phyloP scores from a whole-genome alignment of 64 coral and sea anemone species.

The Anthopleura sola region DNA sequence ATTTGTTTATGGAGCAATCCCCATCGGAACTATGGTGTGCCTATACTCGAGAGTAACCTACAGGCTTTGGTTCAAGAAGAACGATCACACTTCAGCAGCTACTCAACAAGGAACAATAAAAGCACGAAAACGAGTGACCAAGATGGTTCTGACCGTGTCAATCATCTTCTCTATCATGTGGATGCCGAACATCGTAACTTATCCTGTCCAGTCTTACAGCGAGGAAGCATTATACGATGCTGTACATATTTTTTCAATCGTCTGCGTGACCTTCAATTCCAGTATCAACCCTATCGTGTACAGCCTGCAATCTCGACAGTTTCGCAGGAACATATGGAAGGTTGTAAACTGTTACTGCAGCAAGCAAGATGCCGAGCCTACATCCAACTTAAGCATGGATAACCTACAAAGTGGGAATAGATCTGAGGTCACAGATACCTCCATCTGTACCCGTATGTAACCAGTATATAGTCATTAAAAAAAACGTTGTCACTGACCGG shows the following conservation, averaged over 20 bases:
- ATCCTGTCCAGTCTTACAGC: conserved; percentile 13
- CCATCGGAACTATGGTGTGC: conserved; percentile 33
- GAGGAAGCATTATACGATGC: conserved; percentile 12
- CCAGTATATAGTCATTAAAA: too few relatives aligned
- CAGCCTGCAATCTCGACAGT: conserved; percentile 24
- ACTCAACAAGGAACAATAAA: conserved; percentile 5
- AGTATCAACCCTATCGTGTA: conserved; percentile 42
- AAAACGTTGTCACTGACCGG: too few relatives aligned
- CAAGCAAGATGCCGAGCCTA: not conserved
- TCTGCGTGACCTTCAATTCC: conserved; percentile 41
- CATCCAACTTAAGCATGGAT: not conserved
- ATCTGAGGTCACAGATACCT: not conserved
- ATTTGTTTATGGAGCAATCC: conserved; percentile 15
- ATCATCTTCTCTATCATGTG: conserved; percentile 27
- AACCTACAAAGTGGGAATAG: not conserved
- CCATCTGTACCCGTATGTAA: too few relatives aligned
- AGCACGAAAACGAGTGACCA: not conserved
- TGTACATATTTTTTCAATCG: conserved; percentile 34
- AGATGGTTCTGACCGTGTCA: conserved; percentile 31
- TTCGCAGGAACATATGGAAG: conserved; percentile 17
- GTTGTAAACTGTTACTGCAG: not conserved
- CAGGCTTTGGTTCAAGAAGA: conserved; percentile 19
- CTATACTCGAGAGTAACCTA: conserved; percentile 39
- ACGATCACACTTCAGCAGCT: not conserved
- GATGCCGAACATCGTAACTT: conserved; percentile 17